phyloP scores from a whole-genome alignment of 2,888 invertebrate species.

The Criorhina ranunculi region DNA sequence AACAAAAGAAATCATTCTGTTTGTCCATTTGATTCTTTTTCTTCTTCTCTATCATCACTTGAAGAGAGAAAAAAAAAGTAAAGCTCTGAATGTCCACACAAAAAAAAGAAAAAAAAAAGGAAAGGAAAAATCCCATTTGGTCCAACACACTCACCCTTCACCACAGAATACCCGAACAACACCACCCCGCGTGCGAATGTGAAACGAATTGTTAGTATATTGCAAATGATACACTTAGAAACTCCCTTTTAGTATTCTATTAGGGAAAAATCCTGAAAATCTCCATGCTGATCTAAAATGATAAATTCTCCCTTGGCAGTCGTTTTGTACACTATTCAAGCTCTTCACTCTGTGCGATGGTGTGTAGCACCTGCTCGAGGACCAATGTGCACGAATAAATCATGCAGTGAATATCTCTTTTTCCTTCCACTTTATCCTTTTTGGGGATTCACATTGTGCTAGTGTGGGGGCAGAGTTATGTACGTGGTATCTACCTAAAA shows the following conservation, averaged over 20 bases:
- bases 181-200: slow-evolving; percentile 47
- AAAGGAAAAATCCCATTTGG: slow-evolving; percentile 48
- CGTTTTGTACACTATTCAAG: slow-evolving; percentile 62
- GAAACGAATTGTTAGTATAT: slow-evolving; percentile 70
- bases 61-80: slow-evolving; percentile 10
- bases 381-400: slow-evolving; percentile 74
- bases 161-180: background rate
- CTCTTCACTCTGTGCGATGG: slow-evolving; percentile 1
- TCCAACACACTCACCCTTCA: slow-evolving; percentile 24
- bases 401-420: slow-evolving; percentile 73
- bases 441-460: slow-evolving; percentile 40
- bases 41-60: slow-evolving; percentile 37
- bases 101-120: background rate
- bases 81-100: background rate
- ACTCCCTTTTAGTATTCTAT: slow-evolving; percentile 71
- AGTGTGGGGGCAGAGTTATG: background rate
- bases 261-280: slow-evolving; percentile 66
- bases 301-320: slow-evolving; percentile 74
- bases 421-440: slow-evolving; percentile 34
- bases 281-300: slow-evolving; percentile 75
- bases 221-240: slow-evolving; percentile 73
- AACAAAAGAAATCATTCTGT: slow-evolving; percentile 44
- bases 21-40: slow-evolving; percentile 14
- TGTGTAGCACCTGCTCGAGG: slow-evolving; percentile 71
- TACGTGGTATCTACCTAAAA: slow-evolving; percentile 14